phyloP scores from a whole-genome alignment of 2,888 invertebrate genomes.

The Polymixis lichenea region DNA sequence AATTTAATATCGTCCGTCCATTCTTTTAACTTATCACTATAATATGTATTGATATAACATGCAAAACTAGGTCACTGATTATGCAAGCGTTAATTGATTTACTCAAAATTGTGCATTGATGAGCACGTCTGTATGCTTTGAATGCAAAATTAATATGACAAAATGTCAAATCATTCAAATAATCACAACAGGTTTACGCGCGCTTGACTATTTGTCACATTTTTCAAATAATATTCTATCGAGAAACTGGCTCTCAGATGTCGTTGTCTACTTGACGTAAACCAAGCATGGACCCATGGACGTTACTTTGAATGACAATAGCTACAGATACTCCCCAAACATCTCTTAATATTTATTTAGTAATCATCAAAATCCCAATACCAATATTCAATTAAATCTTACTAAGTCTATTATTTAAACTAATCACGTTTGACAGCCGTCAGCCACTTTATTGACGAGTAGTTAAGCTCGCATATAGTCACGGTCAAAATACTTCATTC shows the following conservation, averaged over 20 bases:
- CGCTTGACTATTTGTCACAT: neutral
- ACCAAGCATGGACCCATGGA: neutral
- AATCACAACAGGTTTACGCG: too few species aligned
- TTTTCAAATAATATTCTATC: neutral
- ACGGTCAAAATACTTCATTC: slow-evolving; percentile 22
- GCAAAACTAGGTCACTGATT: too few species aligned
- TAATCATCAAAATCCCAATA: neutral
- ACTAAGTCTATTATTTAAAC: slow-evolving; percentile 28
- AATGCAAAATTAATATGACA: neutral
- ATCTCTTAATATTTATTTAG: neutral
- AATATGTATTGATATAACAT: too few species aligned
- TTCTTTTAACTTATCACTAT: too few species aligned
- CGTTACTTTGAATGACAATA: neutral
- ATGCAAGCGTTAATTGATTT: too few species aligned
- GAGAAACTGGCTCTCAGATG: neutral
- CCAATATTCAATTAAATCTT: slow-evolving; percentile 2
- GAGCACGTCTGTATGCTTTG: too few species aligned
- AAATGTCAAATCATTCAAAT: too few species aligned
- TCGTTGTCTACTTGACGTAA: neutral
- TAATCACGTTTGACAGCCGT: slow-evolving; percentile 31
- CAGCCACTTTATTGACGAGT: slow-evolving; percentile 17
- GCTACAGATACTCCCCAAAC: neutral
- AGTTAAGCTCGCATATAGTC: slow-evolving; percentile 1
- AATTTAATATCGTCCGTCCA: too few species aligned
- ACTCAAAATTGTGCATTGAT: too few species aligned